Evolutionary conservation across 2,797 vertebrate species (phyloP), one percentile per base, ranked within the genome.

Genomic region (Discoglossus pictus): DNA sequence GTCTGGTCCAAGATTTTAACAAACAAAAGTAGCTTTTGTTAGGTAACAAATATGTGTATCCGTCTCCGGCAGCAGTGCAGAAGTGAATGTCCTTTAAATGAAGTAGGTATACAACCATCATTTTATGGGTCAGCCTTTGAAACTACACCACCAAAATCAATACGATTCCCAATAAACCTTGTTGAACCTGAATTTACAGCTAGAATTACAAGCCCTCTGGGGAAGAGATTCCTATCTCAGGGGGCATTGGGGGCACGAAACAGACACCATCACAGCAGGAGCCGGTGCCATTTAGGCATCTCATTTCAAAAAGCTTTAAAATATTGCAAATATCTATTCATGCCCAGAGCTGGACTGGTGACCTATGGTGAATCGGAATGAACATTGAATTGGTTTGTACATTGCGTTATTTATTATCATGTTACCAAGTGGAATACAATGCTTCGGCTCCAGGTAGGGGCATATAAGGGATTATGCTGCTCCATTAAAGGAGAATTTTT

Each of bases 161-260:
- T 71, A 70, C 12, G n/a, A 40, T 63, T n/a, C 44, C 61, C 68
- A 58, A 71, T 71, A 52, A 71, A 71, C 46, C 44, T 71, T 43
- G 63, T 58, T 44, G 20, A 39, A 64, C 46, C 46, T 71, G 54
- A 16, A 48, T 61, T 63, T 63, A 62, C 43, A 17, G 50, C 24
- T 16, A 15, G 21, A 39, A 42, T 58, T 58, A 71, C 46, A 40
- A 64, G 52, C 7, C 61, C 53, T 35, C 13, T 2, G 52, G 43
- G 61, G 47, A 34, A 44, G 31, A 7, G 61, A 64, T 51, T 58
- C 34, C 15, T 27, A n/a, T 51, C 60, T 18, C 7, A 34, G 7
- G 36, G 36, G 68, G 27, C 17, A 59, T 11, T 3, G 20, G 51
- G 53, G 53, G 18, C 25, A 39, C 1, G 31, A 20, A 61, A 25